phyloP scores from a whole-genome alignment of 2,888 invertebrate species.

The Pammene fasciana region DNA sequence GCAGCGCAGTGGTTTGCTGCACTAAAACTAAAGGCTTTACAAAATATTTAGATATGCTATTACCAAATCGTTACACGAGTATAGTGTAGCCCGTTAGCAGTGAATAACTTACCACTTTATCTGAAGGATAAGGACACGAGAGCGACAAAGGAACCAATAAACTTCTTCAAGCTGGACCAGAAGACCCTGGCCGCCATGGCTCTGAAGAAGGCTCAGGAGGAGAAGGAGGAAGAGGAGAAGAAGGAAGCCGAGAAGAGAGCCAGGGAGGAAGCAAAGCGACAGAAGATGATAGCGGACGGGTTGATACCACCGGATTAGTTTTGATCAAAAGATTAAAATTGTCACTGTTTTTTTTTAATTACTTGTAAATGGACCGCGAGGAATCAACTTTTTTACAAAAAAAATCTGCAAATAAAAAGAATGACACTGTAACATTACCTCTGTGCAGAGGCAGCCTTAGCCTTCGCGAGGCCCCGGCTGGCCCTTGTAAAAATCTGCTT shows the following conservation, averaged over 20 bases:
- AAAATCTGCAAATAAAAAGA: too few species aligned
- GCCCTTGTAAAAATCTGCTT: too few species aligned
- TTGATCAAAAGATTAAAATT: neutral
- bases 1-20: too few species aligned
- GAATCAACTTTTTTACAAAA: too few species aligned
- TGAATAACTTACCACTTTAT: neutral
- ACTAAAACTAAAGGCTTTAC: too few species aligned
- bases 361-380: too few species aligned
- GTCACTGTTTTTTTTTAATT: neutral
- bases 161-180: constrained; percentile 76
- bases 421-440: too few species aligned
- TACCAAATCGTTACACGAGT: too few species aligned
- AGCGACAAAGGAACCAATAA: constrained; percentile 70
- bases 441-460: too few species aligned
- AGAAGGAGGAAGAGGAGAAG: constrained; percentile 63
- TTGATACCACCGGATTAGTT: constrained; percentile 56
- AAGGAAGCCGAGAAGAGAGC: constrained; percentile 66
- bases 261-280: constrained; percentile 68
- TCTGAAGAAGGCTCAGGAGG: constrained; percentile 67
- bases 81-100: too few species aligned
- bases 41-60: too few species aligned
- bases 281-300: constrained; percentile 70
- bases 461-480: too few species aligned
- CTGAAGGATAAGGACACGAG: constrained; percentile 56
- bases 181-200: constrained; percentile 75